Evolutionary conservation across 2,888 invertebrate species (phyloP), one percentile per base, ranked within the genome.

Genomic region (Drosophila maculinotata): DNA sequence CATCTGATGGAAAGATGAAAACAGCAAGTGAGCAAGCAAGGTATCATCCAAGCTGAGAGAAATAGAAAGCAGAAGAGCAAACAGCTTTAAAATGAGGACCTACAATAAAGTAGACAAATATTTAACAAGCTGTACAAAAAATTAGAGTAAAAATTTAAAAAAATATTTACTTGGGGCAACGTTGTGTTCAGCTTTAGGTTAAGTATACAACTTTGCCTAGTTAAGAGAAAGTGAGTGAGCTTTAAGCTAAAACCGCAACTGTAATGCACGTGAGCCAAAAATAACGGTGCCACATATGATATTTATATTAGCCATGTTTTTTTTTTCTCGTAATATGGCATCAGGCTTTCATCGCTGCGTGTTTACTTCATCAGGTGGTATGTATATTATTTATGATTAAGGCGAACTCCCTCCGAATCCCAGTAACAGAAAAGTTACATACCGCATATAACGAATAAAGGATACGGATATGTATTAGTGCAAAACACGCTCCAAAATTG

Each of bases 401-500:
- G 20, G 38, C 28, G 33, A 63, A 41, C 42, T 41, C 36, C 36
- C 28, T 35, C n/a, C 38, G 53, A 56, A 49, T 71, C 41, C 33
- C 57, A 47, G 53, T 45, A 41, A 57, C 49, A 49, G 47, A 41
- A 42, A 39, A 17, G 31, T 12, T 41, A 47, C 42, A 38, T 47
- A 17, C 28, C 15, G 15, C 53, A 48, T 28, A 38, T 28, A 45
- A 26, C 41, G 42, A 15, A 42, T 42, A 28, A 42, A 28, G n/a
- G n/a, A n/a, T 20, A 20, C 20, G 45, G 57, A 20, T 39, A 41
- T 52, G 51, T 58, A 73, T 70, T 60, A 60, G 59, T 68, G 54
- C 62, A 56, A 45, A 59, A 31, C 72, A 60, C 33, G 47, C 54
- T 54, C 60, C 52, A 73, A 69, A 80, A 80, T 83, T 78, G 78